phyloP scores from a whole-genome alignment of 2,113 vertebrate species.

The Casuarius casuarius region DNA sequence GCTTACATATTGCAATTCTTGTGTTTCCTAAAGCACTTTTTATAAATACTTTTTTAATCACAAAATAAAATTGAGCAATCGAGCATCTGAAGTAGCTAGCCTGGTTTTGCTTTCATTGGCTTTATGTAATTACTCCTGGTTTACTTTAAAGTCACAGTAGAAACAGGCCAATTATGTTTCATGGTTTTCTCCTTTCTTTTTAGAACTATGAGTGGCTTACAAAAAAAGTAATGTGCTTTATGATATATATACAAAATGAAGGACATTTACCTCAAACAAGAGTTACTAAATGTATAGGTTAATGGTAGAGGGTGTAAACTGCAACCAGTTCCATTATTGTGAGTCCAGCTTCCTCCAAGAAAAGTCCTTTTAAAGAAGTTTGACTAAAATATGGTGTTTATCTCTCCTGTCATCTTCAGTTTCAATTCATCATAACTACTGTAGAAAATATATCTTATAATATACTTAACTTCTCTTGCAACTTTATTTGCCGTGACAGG shows the following conservation, averaged over 20 bases:
- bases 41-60: conserved; percentile 3
- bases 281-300: background rate
- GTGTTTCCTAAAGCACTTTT: conserved; percentile 14
- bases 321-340: background rate
- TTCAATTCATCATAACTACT: background rate
- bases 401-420: background rate
- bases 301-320: background rate
- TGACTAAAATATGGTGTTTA: background rate
- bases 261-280: background rate
- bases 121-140: background rate
- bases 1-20: background rate
- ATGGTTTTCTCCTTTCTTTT: background rate
- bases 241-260: background rate
- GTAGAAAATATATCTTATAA: background rate
- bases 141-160: background rate
- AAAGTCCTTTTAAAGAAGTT: background rate
- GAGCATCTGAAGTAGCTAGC: background rate
- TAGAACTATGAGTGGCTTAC: background rate
- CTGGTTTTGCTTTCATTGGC: background rate
- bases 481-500: background rate
- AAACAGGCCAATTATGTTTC: background rate
- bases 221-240: background rate
- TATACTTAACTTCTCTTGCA: background rate
- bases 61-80: background rate
- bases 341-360: background rate